Base-by-base conservation (phyloP, 1,140 invertebrate genomes). In the Hycleus cichorii region DNA sequence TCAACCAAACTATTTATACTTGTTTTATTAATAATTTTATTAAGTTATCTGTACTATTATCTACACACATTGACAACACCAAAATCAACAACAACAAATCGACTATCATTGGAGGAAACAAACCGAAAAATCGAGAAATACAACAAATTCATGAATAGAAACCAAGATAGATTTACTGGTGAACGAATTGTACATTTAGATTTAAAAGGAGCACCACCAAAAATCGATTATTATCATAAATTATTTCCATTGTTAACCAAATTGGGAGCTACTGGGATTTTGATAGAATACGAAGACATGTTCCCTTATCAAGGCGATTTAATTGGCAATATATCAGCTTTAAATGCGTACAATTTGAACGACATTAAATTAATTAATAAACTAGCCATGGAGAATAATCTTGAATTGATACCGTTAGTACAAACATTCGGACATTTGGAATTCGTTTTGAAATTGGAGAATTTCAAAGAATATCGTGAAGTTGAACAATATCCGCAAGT, bases 381-480 rank as follows among this genome's bases (percentile, higher is more conserved):
- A 43, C 67, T 83, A 39, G 89, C 89, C 0, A 77, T 80, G 51
- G 76, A 83, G 6, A 81, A 81, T 54, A 78, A 82, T 1, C 75
- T 98, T 1, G 83, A 87, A 60, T 82, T 97, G 3, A 90, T 98
- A 65, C 96, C 96, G 11, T 77, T 98, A 3, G 80, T 98, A 3
- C 95, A 97, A 78, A 97, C 94, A 5, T 96, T 98, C 77, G 95
- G 94, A 2, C 95, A 98, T 74, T 74, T 95, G 70, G 92, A 97
- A 79, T 94, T 90, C 77, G 84, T 88, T 0, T 76, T 97, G 44
- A 97, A 97, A 73, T 80, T 90, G 57, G 71, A 83, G 27, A 80
- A 89, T 63, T 95, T 89, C 72, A 73, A 80, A 49, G 80, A 85
- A 27, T 74, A 95, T 12, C 77, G 93, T 52, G 95, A 97, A 79